A percentile compares a stretch with the other conserved stretches of the same genome.
phyloP scores from a whole-genome alignment of 2,797 vertebrate species.

The Sylvilagus floridanus region DNA sequence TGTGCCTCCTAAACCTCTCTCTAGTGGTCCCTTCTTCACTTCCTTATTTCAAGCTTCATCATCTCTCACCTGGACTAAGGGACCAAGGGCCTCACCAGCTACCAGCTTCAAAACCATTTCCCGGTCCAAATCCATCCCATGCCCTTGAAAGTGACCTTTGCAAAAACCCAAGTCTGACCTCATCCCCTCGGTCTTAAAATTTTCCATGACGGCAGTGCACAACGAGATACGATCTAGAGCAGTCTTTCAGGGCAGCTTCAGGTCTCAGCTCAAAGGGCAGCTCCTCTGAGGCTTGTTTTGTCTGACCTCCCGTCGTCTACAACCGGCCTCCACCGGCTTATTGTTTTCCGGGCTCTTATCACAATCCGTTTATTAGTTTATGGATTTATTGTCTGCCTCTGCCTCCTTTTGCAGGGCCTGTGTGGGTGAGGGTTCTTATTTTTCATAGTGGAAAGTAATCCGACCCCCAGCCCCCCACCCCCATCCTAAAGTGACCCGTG shows the following conservation, averaged over 20 bases:
- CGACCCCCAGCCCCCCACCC: no score
- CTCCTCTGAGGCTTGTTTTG: neutral
- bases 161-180: neutral
- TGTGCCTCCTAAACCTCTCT: neutral
- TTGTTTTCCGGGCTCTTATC: neutral
- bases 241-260: neutral
- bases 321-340: neutral
- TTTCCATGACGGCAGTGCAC: neutral
- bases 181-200: neutral
- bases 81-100: neutral
- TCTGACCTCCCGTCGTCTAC: neutral
- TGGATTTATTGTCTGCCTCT: neutral
- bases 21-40: neutral
- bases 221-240: neutral
- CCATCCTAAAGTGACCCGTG: no score
- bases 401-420: neutral
- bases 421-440: neutral
- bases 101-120: neutral
- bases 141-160: neutral
- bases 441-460: neutral
- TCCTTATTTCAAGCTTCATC: neutral
- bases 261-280: neutral
- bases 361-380: neutral
- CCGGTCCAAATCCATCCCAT: neutral
- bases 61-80: neutral